Percentiles rank a stretch among this genome's conserved stretches.
Evolutionary conservation across 2,113 vertebrate species (phyloP).

Genomic region (Chroicocephalus ridibundus): DNA sequence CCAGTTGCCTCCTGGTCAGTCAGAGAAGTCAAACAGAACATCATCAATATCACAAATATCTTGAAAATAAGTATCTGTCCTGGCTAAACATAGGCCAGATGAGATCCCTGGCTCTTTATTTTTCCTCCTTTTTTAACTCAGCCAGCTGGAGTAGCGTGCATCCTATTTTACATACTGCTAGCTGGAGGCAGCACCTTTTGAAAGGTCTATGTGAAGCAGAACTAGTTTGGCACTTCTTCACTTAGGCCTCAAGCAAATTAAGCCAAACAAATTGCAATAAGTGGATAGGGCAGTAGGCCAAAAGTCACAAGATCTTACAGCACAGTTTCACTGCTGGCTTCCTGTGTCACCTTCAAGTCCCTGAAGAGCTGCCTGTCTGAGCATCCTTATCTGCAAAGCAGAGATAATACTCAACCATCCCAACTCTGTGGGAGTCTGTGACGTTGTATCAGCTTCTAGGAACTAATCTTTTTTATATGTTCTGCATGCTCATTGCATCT

Average conservation of each 20-base stretch:
- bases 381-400: background rate
- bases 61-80: background rate
- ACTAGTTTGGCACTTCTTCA: background rate
- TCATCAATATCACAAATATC: background rate
- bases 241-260: background rate
- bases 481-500: background rate
- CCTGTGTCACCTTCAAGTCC: background rate
- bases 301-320: background rate
- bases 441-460: background rate
- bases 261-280: background rate
- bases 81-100: background rate
- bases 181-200: background rate
- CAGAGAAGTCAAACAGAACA: background rate
- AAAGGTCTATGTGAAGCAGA: background rate
- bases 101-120: background rate
- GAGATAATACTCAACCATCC: background rate
- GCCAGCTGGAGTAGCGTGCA: background rate
- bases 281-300: background rate
- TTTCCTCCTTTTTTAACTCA: background rate
- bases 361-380: background rate
- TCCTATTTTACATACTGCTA: background rate
- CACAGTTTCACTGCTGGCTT: background rate
- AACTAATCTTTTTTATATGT: background rate
- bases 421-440: background rate
- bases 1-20: background rate